Conservation (phyloP, 2,888 invertebrate genomes). For the Amorpha juglandis region DNA sequence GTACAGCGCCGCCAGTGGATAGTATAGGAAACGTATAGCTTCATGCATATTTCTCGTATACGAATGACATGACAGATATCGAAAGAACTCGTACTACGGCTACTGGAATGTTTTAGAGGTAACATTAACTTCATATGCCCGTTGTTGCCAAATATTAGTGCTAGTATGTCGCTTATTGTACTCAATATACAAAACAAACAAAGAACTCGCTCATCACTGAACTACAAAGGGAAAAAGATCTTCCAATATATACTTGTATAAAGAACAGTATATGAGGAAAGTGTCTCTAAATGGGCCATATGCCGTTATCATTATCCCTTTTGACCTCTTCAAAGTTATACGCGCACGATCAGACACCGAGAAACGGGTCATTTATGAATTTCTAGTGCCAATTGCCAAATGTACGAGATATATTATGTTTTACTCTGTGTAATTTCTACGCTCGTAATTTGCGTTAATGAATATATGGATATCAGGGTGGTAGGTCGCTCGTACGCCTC, state of each 20-base stretch:
- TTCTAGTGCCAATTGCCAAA: not conserved
- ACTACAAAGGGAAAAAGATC: not conserved
- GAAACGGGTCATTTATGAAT: conserved; percentile 19
- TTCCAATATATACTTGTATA: not conserved
- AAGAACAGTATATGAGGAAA: not conserved
- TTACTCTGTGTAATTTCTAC: conserved; percentile 5
- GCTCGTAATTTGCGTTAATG: conserved; percentile 21
- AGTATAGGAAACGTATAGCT: too few species aligned
- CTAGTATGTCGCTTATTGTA: not conserved
- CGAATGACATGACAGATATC: too few species aligned
- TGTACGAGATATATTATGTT: not conserved
- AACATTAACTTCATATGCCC: too few species aligned
- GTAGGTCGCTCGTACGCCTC: too few species aligned
- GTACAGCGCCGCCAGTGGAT: too few species aligned
- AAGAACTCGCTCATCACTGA: not conserved
- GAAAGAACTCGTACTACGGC: too few species aligned
- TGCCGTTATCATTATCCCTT: not conserved
- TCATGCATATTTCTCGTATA: too few species aligned
- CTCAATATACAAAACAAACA: not conserved
- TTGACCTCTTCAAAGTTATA: not conserved
- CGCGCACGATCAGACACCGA: not conserved
- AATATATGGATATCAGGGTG: too few species aligned
- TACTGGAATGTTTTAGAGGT: too few species aligned
- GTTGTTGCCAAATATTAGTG: too few species aligned
- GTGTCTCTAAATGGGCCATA: not conserved